Base-by-base conservation (phyloP, 2,113 vertebrate species). In the Sprattus sprattus region DNA sequence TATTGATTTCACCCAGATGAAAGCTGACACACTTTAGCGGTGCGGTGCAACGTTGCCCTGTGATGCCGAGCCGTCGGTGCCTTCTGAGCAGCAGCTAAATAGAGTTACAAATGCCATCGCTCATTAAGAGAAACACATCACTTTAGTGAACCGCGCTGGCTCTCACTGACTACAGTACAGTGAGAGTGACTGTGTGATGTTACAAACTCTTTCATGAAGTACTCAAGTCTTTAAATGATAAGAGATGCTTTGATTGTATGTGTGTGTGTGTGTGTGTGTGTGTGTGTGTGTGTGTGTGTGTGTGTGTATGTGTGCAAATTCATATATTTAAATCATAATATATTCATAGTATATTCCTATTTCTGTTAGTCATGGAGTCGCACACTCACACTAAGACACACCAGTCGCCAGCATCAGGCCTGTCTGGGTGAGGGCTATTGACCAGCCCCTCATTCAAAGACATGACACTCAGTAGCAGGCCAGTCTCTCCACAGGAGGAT, bases 241-340 rank as follows among this genome's bases (percentile, higher is more conserved):
- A 78, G 71, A 78, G 71, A 78, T 78, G 71, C 71, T 78, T 78
- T 78, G 71, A 78, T 78, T 78, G 44, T 78, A 75, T 64, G 49
- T 32, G 57, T 80, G 9, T 81, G 39, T 57, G 75, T 5, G 46
- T 49, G 18, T 81, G 81, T 45, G 81, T 81, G 78, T 81, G 78
- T 81, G 75, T 81, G 75, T 82, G 81, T 64, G 57, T 64, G 57
- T 64, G 57, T 64, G 20, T n/a, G 20, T 57, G 52, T 57, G 4
- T 57, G 57, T 52, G 49, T 82, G 3, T 83, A 28, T 83, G 50
- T 83, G 32, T 60, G 39, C 39, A 39, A 39, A 39, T 39, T 39
- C 39, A 39, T 39, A 39, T 39, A 39, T 39, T 39, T 2, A 39
- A 1, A 39, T 39, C 39, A 39, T 39, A 39, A 39, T 39, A 39